Conservation (phyloP, 2,113 vertebrate genomes). For the Tachysurus fulvidraco region DNA sequence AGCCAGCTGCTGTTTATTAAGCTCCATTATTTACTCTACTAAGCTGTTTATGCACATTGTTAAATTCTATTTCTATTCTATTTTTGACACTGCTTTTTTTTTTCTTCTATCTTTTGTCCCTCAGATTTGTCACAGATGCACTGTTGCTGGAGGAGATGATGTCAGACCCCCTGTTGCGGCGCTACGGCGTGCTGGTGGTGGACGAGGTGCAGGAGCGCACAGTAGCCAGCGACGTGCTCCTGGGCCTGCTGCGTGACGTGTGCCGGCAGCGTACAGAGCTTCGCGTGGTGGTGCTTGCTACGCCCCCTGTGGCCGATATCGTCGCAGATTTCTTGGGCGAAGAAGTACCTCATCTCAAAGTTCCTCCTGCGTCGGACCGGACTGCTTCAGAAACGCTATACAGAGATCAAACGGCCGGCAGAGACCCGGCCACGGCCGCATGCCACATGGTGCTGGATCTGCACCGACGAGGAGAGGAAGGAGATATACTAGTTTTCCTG, state of each 20-base stretch:
- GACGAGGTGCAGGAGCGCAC: constrained; percentile 92
- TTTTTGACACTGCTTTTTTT: neutral
- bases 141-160: constrained; percentile 92
- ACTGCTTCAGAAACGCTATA: constrained; percentile 60
- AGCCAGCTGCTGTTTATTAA: neutral
- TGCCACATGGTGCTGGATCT: constrained; percentile 82
- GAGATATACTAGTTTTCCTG: constrained; percentile 80
- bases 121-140: constrained; percentile 88
- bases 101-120: neutral
- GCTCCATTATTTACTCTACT: neutral
- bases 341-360: constrained; percentile 62
- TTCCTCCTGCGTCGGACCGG: constrained; percentile 22
- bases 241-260: constrained; percentile 87
- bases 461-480: constrained; percentile 72
- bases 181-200: constrained; percentile 84
- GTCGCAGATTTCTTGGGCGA: constrained; percentile 76
- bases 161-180: constrained; percentile 83
- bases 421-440: constrained; percentile 64
- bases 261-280: constrained; percentile 73
- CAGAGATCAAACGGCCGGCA: constrained; percentile 60
- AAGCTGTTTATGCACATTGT: neutral
- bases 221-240: constrained; percentile 83
- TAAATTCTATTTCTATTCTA: neutral
- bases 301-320: constrained; percentile 71
- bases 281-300: constrained; percentile 78